Evolutionary conservation across 1,140 invertebrate species (phyloP).

Genomic region (Callitettix versicolor): DNA sequence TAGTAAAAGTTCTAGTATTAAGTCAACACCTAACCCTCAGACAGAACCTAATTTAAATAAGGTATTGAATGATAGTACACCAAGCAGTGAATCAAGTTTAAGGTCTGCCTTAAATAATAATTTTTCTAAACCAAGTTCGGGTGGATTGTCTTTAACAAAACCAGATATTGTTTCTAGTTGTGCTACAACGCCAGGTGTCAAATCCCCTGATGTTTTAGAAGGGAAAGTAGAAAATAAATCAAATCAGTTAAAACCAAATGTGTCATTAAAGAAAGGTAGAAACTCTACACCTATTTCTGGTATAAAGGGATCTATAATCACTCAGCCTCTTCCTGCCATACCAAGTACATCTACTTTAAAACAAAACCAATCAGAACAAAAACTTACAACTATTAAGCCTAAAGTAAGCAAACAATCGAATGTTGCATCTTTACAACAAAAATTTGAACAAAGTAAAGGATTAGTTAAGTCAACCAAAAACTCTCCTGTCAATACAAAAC

Average conservation of each 20-base stretch:
- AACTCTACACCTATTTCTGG: conserved; percentile 16
- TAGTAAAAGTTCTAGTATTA: conserved; percentile 13
- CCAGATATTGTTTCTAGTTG: conserved; percentile 62
- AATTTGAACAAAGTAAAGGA: conserved; percentile 45
- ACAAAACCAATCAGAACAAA: conserved; percentile 27
- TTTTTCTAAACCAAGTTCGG: conserved; percentile 26
- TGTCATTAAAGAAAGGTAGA: conserved; percentile 15
- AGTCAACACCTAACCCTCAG: conserved; percentile 4
- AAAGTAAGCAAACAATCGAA: conserved; percentile 46
- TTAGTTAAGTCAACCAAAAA: too few species aligned
- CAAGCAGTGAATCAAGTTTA: too few species aligned
- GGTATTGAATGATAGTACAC: too few species aligned
- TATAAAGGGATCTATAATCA: conserved; percentile 26
- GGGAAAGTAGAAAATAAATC: conserved; percentile 25
- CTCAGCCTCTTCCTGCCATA: conserved; percentile 24
- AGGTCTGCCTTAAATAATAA: conserved; percentile 32
- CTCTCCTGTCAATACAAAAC: too few species aligned
- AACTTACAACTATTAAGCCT: conserved; percentile 31
- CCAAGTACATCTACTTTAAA: conserved; percentile 26
- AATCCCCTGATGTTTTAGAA: conserved; percentile 45
- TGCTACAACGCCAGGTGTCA: conserved; percentile 33
- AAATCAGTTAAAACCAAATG: conserved; percentile 17
- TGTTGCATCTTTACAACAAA: conserved; percentile 60
- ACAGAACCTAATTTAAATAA: conserved; percentile 24
- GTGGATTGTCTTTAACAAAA: conserved; percentile 34